These are phyloP conservation scores for Papilio aristodemus DNA, from an alignment of 1,140 invertebrate species.

Conservation along the genomic window DNA sequence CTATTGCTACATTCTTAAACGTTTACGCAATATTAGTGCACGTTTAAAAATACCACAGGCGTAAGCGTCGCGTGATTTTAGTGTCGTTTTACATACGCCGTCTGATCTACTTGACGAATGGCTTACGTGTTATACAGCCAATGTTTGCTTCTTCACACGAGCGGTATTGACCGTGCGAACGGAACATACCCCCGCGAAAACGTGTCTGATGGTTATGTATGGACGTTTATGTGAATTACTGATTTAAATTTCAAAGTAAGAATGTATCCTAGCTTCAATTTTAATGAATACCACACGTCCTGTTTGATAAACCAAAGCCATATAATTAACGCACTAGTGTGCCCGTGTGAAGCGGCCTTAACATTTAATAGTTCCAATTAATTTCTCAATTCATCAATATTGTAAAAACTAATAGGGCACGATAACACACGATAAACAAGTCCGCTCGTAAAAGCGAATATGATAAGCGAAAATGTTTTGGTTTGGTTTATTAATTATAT, in stretches of 20 bases:
- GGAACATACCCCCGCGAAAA: not conserved
- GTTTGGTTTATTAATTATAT: not conserved
- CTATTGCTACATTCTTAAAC: not conserved
- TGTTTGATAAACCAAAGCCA: not conserved
- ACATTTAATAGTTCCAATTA: slow-evolving; percentile 4
- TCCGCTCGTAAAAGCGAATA: slow-evolving; percentile 2
- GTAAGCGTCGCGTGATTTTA: slow-evolving; percentile 21
- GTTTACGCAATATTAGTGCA: slow-evolving; percentile 22
- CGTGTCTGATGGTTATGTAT: not conserved
- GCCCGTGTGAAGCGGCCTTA: not conserved
- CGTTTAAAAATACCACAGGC: slow-evolving; percentile 8
- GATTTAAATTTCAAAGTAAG: not conserved
- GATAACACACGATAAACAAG: slow-evolving; percentile 2
- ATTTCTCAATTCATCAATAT: not conserved
- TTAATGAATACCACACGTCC: not conserved
- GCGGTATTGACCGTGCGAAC: not conserved
- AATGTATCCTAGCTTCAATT: not conserved
- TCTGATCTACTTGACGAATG: not conserved
- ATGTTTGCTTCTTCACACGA: not conserved
- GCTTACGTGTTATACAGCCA: slow-evolving; percentile 1
- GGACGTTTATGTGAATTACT: not conserved
- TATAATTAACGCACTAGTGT: not conserved
- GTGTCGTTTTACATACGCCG: slow-evolving; percentile 20
- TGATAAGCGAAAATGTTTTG: slow-evolving; percentile 5
- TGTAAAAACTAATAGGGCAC: slow-evolving; percentile 11